Evolutionary conservation across 2,113 vertebrate species (phyloP).

Genomic region (Alosa alosa): DNA sequence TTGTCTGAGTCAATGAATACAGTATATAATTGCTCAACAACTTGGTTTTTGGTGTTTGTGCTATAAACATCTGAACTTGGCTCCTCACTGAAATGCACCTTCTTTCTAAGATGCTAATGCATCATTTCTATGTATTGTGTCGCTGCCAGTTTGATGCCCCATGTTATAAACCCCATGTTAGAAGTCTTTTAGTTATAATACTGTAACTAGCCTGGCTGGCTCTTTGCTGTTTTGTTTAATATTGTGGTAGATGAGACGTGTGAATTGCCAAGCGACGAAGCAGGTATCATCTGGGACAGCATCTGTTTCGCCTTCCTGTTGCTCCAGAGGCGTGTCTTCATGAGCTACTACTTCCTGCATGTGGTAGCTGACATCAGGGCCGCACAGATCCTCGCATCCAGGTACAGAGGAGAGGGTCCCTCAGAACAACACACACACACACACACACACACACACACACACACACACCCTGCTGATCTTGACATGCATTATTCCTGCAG

Average conservation of each 20-base stretch:
- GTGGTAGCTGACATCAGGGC: slow-evolving; percentile 96
- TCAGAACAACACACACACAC: not conserved
- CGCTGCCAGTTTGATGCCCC: too few species aligned
- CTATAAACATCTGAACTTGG: too few species aligned
- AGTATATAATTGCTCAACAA: too few species aligned
- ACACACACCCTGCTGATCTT: not conserved
- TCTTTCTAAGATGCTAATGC: too few species aligned
- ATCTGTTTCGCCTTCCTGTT: slow-evolving; percentile 97
- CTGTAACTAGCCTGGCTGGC: too few species aligned
- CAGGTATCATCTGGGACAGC: slow-evolving; percentile 98
- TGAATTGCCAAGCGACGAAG: slow-evolving; percentile 86
- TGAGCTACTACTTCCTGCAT: slow-evolving; percentile 98
- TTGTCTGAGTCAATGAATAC: too few species aligned
- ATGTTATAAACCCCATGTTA: too few species aligned
- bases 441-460: slow-evolving; percentile 8
- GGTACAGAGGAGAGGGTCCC: slow-evolving; percentile 66
- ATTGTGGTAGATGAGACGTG: slow-evolving; percentile 55
- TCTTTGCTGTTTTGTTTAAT: not conserved
- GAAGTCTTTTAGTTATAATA: too few species aligned
- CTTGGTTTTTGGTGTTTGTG: too few species aligned
- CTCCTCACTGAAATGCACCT: too few species aligned
- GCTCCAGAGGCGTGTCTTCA: slow-evolving; percentile 95
- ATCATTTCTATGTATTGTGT: too few species aligned
- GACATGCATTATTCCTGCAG: slow-evolving; percentile 63
- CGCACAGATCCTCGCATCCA: slow-evolving; percentile 93